phyloP scores from a whole-genome alignment of 2,888 invertebrate species.

The Volucella inanis region DNA sequence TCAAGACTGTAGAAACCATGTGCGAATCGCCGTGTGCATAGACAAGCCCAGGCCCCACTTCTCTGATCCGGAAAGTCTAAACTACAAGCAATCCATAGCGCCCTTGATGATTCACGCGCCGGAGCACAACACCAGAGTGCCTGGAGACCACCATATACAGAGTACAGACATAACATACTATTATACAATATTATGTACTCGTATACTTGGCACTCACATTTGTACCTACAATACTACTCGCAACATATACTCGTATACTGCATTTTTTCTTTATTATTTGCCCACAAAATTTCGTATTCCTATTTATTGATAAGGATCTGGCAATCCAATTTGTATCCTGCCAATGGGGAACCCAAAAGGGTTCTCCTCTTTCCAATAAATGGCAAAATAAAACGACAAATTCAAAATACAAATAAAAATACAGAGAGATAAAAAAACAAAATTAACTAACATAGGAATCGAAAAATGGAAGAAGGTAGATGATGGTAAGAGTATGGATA shows the following conservation, averaged over 20 bases:
- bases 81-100: constrained; percentile 58
- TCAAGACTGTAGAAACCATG: constrained; percentile 61
- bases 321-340: constrained; percentile 75
- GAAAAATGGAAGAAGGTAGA: neutral
- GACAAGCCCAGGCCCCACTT: constrained; percentile 52
- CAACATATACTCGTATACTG: neutral
- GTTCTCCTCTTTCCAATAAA: constrained; percentile 70
- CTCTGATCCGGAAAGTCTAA: constrained; percentile 57
- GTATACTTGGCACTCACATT: neutral
- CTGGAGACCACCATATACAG: constrained; percentile 3
- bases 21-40: constrained; percentile 47
- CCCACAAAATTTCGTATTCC: constrained; percentile 71
- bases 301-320: constrained; percentile 75
- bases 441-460: constrained; percentile 35
- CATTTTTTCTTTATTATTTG: constrained; percentile 54
- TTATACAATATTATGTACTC: neutral
- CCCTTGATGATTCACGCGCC: constrained; percentile 65
- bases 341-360: constrained; percentile 75
- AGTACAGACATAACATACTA: neutral
- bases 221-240: neutral
- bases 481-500: neutral
- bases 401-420: constrained; percentile 7
- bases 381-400: constrained; percentile 63
- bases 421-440: constrained; percentile 21
- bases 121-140: neutral